A percentile compares a stretch with the other conserved stretches of the same genome.
Conservation (phyloP, 2,888 invertebrate species). For the Malthinus seriepunctatus region DNA sequence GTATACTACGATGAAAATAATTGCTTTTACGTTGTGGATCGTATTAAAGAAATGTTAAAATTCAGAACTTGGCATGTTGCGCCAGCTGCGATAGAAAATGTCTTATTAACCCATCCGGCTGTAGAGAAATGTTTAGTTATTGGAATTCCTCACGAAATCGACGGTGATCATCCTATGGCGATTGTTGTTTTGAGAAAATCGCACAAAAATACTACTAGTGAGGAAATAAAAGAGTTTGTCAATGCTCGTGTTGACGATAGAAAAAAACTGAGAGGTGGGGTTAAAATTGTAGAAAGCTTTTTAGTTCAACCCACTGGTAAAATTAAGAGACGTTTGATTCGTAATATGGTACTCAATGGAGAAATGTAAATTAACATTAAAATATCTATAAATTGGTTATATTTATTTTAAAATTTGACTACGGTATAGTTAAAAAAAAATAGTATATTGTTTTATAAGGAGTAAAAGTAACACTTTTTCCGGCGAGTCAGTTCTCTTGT, state of each 20-base stretch:
- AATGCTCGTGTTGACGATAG: background rate
- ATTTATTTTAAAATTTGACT: too few species aligned
- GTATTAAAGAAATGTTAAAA: constrained; percentile 59
- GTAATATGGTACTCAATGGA: background rate
- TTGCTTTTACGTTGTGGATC: constrained; percentile 56
- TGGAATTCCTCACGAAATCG: constrained; percentile 45
- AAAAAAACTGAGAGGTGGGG: constrained; percentile 2
- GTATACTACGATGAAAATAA: constrained; percentile 56
- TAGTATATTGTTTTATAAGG: too few species aligned
- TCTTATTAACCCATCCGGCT: constrained; percentile 43
- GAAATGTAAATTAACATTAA: background rate
- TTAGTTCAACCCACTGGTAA: background rate
- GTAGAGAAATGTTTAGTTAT: constrained; percentile 42
- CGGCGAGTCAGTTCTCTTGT: too few species aligned
- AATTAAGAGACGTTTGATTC: background rate
- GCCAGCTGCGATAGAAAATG: constrained; percentile 44
- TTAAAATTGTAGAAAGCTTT: background rate
- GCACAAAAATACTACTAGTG: background rate
- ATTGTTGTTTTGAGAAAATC: constrained; percentile 37
- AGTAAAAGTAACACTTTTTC: too few species aligned
- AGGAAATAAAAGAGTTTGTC: background rate
- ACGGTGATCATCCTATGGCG: constrained; percentile 47
- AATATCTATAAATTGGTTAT: too few species aligned
- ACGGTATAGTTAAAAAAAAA: too few species aligned
- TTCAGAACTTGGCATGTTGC: constrained; percentile 57